Conservation (phyloP, 2,113 vertebrate genomes). For the Probosciger aterrimus region DNA sequence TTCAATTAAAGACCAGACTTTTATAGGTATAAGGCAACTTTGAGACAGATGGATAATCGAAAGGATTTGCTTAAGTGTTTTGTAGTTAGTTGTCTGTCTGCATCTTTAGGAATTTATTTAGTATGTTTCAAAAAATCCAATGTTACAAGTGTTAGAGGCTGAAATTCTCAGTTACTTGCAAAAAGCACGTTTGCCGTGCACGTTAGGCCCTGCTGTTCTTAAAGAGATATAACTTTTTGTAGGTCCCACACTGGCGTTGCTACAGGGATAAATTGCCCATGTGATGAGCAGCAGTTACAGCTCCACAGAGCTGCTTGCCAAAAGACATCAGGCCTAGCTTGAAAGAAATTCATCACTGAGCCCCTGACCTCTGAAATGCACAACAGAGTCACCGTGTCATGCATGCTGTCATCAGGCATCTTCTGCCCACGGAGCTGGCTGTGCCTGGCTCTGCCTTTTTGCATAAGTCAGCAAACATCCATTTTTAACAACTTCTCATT, state of each 20-base stretch:
- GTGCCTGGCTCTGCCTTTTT: background rate
- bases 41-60: background rate
- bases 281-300: background rate
- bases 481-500: background rate
- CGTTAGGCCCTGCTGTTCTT: background rate
- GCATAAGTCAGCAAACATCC: background rate
- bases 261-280: background rate
- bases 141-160: background rate
- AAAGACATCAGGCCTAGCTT: background rate
- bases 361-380: background rate
- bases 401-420: accelerated
- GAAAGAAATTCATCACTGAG: background rate
- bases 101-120: background rate
- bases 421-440: background rate
- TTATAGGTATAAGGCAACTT: background rate
- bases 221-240: background rate
- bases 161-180: background rate
- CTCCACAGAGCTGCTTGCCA: background rate
- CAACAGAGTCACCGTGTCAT: accelerated
- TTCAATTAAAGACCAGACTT: background rate
- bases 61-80: background rate
- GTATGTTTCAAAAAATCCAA: background rate
- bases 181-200: accelerated
- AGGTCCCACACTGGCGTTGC: background rate
- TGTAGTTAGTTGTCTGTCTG: background rate